Percentiles rank a stretch among this genome's conserved stretches.
Evolutionary conservation across 2,797 vertebrate genomes (phyloP).

Genomic region (Hippopotamyrus pictus): DNA sequence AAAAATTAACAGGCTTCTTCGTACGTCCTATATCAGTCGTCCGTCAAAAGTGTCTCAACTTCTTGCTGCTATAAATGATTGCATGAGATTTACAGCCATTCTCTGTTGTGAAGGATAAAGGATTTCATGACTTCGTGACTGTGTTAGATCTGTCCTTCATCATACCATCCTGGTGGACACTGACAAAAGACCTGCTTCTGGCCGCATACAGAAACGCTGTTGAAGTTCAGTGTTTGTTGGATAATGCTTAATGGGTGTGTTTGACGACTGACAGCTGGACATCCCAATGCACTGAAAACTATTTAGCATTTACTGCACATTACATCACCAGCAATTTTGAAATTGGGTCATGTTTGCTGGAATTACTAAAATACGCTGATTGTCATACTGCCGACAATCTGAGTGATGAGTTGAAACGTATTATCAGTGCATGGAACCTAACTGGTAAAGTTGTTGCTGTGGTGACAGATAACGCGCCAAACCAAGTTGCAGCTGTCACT

Average conservation of each 20-base stretch:
- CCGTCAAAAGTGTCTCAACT: background rate
- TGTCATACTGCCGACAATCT: background rate
- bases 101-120: background rate
- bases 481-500: background rate
- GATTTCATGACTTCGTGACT: background rate
- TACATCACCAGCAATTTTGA: background rate
- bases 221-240: background rate
- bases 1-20: background rate
- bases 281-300: background rate
- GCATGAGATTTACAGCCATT: background rate
- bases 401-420: background rate
- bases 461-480: background rate
- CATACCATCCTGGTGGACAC: background rate
- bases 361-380: background rate
- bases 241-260: background rate
- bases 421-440: background rate
- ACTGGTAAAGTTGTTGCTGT: background rate
- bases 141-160: background rate
- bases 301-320: background rate
- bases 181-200: background rate
- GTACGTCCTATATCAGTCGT: background rate
- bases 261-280: background rate
- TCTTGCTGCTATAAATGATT: background rate
- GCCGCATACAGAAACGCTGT: background rate
- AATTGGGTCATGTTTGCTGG: background rate